These are phyloP conservation scores for Drosophila dunni DNA, from an alignment of 1,140 invertebrate species.

Conservation along the genomic window DNA sequence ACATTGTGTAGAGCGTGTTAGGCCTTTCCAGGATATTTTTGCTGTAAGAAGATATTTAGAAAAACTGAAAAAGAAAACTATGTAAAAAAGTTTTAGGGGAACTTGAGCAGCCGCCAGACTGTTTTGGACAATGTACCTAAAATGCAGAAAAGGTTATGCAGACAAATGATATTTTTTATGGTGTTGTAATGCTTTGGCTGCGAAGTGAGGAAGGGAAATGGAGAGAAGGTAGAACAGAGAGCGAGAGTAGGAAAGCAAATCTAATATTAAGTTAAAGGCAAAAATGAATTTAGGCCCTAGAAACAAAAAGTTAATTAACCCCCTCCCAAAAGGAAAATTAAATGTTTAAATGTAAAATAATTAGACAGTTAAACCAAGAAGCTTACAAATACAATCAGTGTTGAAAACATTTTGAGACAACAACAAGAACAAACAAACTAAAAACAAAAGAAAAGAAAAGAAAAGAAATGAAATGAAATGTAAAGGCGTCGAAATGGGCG, in stretches of 20 bases:
- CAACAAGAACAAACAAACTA: constrained; percentile 20
- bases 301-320: constrained; percentile 56
- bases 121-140: constrained; percentile 63
- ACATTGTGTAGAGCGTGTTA: constrained; percentile 12
- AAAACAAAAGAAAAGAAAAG: constrained; percentile 24
- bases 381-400: constrained; percentile 84
- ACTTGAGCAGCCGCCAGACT: constrained; percentile 53
- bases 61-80: constrained; percentile 33
- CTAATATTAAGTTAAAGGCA: constrained; percentile 65
- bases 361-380: constrained; percentile 84
- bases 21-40: constrained; percentile 9
- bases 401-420: constrained; percentile 81
- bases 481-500: constrained; percentile 53
- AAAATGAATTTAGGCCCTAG: constrained; percentile 70
- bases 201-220: constrained; percentile 4
- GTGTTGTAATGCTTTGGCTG: constrained; percentile 71
- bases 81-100: constrained; percentile 42
- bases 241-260: constrained; percentile 24
- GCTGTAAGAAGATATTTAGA: constrained; percentile 9
- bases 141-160: constrained; percentile 44
- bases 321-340: constrained; percentile 53
- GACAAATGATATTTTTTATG: constrained; percentile 71
- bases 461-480: constrained; percentile 35
- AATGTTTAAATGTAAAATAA: constrained; percentile 83
- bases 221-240: not conserved